Percentiles rank a stretch among this genome's conserved stretches.
Conservation (phyloP, 2,797 vertebrate genomes). For the Taeniopygia guttata region DNA sequence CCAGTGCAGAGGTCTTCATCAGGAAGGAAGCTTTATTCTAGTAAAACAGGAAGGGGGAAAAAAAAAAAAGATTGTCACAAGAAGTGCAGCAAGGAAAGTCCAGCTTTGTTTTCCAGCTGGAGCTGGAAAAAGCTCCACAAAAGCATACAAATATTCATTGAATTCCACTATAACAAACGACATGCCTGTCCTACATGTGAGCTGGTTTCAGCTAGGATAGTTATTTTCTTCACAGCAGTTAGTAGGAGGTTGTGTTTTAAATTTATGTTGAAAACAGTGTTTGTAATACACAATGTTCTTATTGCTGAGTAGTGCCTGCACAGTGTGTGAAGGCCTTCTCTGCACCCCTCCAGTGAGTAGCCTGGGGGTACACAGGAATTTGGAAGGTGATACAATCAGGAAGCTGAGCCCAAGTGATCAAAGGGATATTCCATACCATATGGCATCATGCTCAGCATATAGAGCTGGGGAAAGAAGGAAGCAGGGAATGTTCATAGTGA, state of each 20-base stretch:
- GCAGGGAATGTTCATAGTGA: background rate
- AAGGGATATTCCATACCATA: background rate
- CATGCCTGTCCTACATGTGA: background rate
- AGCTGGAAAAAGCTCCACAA: background rate
- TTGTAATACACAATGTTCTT: background rate
- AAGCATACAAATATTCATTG: background rate
- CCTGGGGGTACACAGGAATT: background rate
- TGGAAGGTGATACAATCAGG: background rate
- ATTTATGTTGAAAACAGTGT: background rate
- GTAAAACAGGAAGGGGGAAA: background rate
- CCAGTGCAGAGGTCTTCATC: constrained; percentile 75
- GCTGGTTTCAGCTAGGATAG: background rate
- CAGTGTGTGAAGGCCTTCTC: background rate
- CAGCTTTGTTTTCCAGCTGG: background rate
- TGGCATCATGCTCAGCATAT: background rate
- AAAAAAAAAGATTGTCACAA: background rate
- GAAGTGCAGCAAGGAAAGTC: background rate
- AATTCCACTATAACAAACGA: background rate
- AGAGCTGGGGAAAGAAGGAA: background rate
- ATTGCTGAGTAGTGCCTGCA: background rate
- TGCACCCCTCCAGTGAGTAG: background rate
- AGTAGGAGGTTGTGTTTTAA: background rate
- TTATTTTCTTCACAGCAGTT: background rate
- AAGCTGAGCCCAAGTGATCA: background rate
- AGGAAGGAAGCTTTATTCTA: constrained; percentile 73